A percentile compares a stretch with the other conserved stretches of the same genome.
phyloP scores from a whole-genome alignment of 2,797 vertebrate genomes.

The Xerus rutilus region DNA sequence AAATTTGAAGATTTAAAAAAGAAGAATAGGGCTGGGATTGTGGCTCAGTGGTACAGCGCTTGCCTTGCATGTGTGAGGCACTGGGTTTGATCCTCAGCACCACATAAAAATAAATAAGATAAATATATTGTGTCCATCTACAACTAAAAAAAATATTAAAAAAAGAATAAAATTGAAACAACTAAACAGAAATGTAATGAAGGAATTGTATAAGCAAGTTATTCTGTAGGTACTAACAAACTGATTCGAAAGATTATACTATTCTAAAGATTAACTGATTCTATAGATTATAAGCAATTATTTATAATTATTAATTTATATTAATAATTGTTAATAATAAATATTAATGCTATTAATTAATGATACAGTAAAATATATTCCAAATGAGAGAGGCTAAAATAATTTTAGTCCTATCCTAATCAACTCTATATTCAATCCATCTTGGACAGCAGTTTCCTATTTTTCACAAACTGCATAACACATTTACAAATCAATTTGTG shows the following conservation, averaged over 20 bases:
- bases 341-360: background rate
- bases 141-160: background rate
- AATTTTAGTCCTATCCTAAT: background rate
- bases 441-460: background rate
- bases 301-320: background rate
- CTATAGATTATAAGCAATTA: no score
- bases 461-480: background rate
- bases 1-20: constrained; percentile 1
- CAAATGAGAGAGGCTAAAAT: background rate
- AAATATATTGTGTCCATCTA: no score
- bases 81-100: no score
- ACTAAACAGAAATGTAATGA: background rate
- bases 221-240: background rate
- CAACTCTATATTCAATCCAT: background rate
- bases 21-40: background rate
- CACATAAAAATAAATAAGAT: no score
- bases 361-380: background rate
- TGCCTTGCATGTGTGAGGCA: no score
- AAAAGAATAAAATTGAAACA: background rate
- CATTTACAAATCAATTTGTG: background rate
- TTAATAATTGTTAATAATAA: background rate
- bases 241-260: background rate
- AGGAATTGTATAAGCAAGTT: background rate
- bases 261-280: no score
- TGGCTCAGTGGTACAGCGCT: no score